phyloP scores from a whole-genome alignment of 64 coral and sea anemone species.

The Montipora capricornis region DNA sequence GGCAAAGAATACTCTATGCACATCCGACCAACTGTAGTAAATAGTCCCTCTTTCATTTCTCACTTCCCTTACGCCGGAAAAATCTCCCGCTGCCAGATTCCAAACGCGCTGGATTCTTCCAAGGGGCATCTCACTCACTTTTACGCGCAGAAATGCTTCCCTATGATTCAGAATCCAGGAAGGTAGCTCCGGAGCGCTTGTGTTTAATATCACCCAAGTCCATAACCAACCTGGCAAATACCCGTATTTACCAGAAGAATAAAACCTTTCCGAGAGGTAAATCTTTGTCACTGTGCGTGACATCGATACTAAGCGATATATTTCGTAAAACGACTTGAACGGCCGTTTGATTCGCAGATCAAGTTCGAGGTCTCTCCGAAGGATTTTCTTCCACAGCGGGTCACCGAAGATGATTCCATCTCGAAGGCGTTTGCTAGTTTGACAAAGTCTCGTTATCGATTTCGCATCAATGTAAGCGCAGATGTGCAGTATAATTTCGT shows the following conservation, averaged over 20 bases:
- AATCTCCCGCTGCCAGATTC: slow-evolving; percentile 76
- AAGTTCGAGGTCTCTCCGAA: slow-evolving; percentile 77
- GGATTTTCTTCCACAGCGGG: slow-evolving; percentile 71
- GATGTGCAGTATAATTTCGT: slow-evolving; percentile 69
- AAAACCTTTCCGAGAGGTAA: slow-evolving; percentile 88
- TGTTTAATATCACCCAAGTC: slow-evolving; percentile 90
- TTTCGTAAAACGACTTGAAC: slow-evolving; percentile 74
- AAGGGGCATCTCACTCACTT: slow-evolving; percentile 78
- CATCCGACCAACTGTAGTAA: slow-evolving; percentile 87
- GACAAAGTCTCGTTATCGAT: slow-evolving; percentile 59
- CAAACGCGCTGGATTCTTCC: slow-evolving; percentile 79
- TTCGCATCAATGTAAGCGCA: slow-evolving; percentile 64
- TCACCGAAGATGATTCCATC: slow-evolving; percentile 65
- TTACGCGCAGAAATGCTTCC: slow-evolving; percentile 73
- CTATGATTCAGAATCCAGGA: slow-evolving; percentile 84
- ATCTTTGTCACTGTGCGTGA: slow-evolving; percentile 71
- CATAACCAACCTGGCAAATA: slow-evolving; percentile 91
- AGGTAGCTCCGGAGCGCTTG: slow-evolving; percentile 75
- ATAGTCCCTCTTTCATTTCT: slow-evolving; percentile 79
- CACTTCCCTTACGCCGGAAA: slow-evolving; percentile 41
- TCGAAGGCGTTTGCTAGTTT: slow-evolving; percentile 72
- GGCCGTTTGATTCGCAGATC: slow-evolving; percentile 59
- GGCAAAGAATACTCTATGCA: slow-evolving; percentile 68
- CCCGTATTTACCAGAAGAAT: slow-evolving; percentile 83
- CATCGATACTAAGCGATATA: slow-evolving; percentile 83